Evolutionary conservation across 2,113 vertebrate genomes (phyloP).

Genomic region (Dolichallabes microphthalmus): DNA sequence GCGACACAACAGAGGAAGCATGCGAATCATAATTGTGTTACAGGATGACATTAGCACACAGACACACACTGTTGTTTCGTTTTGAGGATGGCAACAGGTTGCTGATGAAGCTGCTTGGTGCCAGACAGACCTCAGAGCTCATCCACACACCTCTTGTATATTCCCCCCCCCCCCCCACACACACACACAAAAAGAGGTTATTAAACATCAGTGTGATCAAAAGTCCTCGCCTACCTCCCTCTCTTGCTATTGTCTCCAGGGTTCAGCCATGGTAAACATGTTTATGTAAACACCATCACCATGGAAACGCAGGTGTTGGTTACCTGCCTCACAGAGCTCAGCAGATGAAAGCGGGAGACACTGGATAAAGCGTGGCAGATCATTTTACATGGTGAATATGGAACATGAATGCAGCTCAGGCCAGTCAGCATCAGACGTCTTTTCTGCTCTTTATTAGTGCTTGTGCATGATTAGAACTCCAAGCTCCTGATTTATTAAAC

Average conservation of each 20-base stretch:
- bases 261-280: conserved; percentile 26
- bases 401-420: not conserved
- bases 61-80: not conserved
- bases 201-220: not conserved
- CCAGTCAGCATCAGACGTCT: not conserved
- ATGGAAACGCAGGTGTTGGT: conserved; percentile 48
- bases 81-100: conserved; percentile 1
- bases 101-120: not conserved
- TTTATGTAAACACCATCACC: conserved; percentile 46
- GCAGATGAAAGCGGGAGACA: not conserved
- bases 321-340: conserved; percentile 22
- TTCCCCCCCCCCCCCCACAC: not conserved
- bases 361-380: not conserved
- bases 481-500: not conserved
- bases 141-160: not conserved
- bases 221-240: not conserved
- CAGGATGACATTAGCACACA: not conserved
- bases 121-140: not conserved
- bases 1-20: not conserved
- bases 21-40: conserved; percentile 23
- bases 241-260: conserved; percentile 14
- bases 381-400: conserved; percentile 1
- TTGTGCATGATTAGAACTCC: not conserved
- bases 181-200: not conserved
- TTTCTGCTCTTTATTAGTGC: not conserved